These are phyloP conservation scores for Spilarctia lutea DNA, from an alignment of 2,888 invertebrate species.

Conservation along the genomic window DNA sequence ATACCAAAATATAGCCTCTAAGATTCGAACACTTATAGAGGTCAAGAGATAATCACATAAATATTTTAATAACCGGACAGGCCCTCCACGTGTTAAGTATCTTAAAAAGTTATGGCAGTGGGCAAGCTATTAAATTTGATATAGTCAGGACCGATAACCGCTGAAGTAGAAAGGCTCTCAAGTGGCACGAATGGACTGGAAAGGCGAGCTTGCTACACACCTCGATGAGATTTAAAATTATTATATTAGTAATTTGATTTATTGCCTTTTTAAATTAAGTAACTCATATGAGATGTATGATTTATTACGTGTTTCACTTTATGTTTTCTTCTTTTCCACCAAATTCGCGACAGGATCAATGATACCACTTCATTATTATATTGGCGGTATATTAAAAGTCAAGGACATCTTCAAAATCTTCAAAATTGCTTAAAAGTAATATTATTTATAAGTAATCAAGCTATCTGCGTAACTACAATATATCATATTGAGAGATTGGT, in stretches of 20 bases:
- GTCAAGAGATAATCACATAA: conserved; percentile 6
- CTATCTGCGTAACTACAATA: background rate
- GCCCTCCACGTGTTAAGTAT: background rate
- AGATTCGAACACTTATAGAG: background rate
- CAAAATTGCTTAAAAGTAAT: background rate
- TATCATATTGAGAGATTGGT: background rate
- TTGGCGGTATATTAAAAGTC: background rate
- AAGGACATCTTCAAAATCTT: background rate
- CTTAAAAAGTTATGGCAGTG: background rate
- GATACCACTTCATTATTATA: background rate
- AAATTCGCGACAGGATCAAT: background rate
- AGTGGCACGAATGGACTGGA: background rate
- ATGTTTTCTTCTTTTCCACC: background rate
- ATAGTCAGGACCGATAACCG: background rate
- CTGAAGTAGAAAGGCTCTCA: background rate
- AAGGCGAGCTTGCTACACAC: background rate
- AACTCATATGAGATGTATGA: background rate
- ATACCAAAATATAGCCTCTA: background rate
- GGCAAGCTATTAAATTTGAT: conserved; percentile 1
- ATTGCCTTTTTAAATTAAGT: background rate
- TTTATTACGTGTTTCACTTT: background rate
- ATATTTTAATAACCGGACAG: background rate
- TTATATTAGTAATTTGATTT: background rate
- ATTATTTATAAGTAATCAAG: background rate
- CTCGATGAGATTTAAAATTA: background rate